A percentile compares a stretch with the other conserved stretches of the same genome.
These are phyloP conservation scores for Ditylenchus weischeri DNA, from an alignment of 2,888 invertebrate species.

Conservation along the genomic window DNA sequence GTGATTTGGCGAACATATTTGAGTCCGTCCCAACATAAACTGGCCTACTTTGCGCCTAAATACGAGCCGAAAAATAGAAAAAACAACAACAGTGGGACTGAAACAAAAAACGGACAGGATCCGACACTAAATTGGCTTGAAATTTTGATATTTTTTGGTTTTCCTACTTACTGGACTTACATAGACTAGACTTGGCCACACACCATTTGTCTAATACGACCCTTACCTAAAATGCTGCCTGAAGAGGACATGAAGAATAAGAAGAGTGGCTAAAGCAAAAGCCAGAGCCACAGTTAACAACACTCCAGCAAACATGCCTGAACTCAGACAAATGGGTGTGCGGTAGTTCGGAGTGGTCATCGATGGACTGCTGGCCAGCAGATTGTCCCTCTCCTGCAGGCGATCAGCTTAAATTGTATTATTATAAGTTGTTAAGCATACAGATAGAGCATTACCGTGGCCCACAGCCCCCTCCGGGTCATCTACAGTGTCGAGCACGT, in stretches of 20 bases:
- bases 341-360: not conserved
- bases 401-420: conserved; percentile 3
- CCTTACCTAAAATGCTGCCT: conserved; percentile 22
- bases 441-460: not conserved
- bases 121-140: too few species aligned
- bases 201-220: not conserved
- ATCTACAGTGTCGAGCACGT: conserved; percentile 50
- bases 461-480: conserved; percentile 20
- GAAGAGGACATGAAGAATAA: conserved; percentile 25
- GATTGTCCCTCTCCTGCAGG: conserved; percentile 17
- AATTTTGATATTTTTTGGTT: too few species aligned
- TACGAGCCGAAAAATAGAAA: too few species aligned
- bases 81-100: too few species aligned
- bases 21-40: too few species aligned
- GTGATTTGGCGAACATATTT: too few species aligned
- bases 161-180: too few species aligned
- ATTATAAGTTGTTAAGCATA: not conserved
- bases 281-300: conserved; percentile 21
- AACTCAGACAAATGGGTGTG: conserved; percentile 29
- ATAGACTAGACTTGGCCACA: too few species aligned
- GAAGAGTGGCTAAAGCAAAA: conserved; percentile 22
- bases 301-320: conserved; percentile 24
- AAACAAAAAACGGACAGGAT: too few species aligned
- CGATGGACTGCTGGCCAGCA: not conserved
- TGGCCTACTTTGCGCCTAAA: too few species aligned